These are phyloP conservation scores for Chrysomallon squamiferum DNA, from an alignment of 1,140 invertebrate species.

Conservation along the genomic window DNA sequence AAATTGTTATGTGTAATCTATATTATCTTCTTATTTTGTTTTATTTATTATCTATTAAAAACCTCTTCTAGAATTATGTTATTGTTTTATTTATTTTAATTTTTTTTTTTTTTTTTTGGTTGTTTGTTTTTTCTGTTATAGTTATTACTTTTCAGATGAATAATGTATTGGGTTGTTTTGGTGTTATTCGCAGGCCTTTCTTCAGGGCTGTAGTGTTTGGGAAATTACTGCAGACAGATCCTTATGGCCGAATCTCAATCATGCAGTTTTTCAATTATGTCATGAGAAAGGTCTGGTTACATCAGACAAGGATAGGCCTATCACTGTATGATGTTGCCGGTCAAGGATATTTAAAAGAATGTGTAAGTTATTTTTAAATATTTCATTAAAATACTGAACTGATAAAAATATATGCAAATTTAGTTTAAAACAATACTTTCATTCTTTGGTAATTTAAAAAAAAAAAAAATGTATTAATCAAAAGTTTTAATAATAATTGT, in stretches of 20 bases:
- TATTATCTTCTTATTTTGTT: too few relatives aligned
- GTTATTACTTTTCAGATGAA: too few relatives aligned
- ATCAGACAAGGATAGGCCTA: slow-evolving; percentile 90
- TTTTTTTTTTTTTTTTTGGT: neutral
- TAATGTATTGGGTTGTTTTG: slow-evolving; percentile 14
- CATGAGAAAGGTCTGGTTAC: slow-evolving; percentile 92
- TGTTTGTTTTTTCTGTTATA: too few relatives aligned
- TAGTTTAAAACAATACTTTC: neutral
- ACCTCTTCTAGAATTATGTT: too few relatives aligned
- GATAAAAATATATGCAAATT: neutral
- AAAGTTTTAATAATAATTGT: too few relatives aligned
- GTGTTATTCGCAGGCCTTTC: slow-evolving; percentile 69
- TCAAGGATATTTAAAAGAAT: slow-evolving; percentile 88
- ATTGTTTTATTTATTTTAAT: too few relatives aligned
- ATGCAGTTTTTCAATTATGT: slow-evolving; percentile 91
- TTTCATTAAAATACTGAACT: neutral
- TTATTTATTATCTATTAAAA: too few relatives aligned
- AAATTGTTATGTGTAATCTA: too few relatives aligned
- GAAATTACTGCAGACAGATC: slow-evolving; percentile 82
- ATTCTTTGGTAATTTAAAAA: too few relatives aligned
- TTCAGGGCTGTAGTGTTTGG: slow-evolving; percentile 86
- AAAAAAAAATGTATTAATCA: too few relatives aligned
- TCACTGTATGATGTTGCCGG: slow-evolving; percentile 93
- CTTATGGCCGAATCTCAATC: slow-evolving; percentile 73
- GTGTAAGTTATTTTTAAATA: slow-evolving; percentile 70